Evolutionary conservation across 2,113 vertebrate genomes (phyloP).

Genomic region (Anthoscopus minutus): DNA sequence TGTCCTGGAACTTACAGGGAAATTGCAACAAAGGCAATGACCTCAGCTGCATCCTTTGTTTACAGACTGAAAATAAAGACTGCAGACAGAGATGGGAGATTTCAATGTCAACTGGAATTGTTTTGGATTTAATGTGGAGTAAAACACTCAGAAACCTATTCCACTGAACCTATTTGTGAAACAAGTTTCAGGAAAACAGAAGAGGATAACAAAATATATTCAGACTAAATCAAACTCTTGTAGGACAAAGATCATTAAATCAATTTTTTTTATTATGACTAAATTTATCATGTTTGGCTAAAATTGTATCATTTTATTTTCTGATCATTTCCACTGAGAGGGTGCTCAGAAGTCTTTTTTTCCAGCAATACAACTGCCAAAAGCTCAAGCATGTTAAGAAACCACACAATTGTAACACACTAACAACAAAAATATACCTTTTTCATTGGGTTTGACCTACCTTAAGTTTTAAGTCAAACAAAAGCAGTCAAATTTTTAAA

Average conservation of each 20-base stretch:
- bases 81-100: neutral
- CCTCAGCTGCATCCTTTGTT: neutral
- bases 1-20: neutral
- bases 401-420: neutral
- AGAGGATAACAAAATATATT: neutral
- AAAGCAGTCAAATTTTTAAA: slow-evolving; percentile 71
- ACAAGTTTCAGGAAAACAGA: neutral
- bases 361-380: neutral
- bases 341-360: neutral
- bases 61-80: neutral
- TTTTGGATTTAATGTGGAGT: neutral
- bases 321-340: neutral
- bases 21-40: neutral
- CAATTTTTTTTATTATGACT: neutral
- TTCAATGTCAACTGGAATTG: neutral
- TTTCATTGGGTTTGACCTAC: slow-evolving; percentile 55
- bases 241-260: neutral
- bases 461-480: slow-evolving; percentile 72
- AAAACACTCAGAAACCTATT: neutral
- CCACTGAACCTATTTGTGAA: neutral
- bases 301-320: neutral
- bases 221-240: neutral
- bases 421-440: slow-evolving; percentile 47
- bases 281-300: neutral
- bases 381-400: neutral